A percentile compares a stretch with the other conserved stretches of the same genome.
Evolutionary conservation across 1,140 invertebrate genomes (phyloP).

Genomic region (Goniozus legneri): DNA sequence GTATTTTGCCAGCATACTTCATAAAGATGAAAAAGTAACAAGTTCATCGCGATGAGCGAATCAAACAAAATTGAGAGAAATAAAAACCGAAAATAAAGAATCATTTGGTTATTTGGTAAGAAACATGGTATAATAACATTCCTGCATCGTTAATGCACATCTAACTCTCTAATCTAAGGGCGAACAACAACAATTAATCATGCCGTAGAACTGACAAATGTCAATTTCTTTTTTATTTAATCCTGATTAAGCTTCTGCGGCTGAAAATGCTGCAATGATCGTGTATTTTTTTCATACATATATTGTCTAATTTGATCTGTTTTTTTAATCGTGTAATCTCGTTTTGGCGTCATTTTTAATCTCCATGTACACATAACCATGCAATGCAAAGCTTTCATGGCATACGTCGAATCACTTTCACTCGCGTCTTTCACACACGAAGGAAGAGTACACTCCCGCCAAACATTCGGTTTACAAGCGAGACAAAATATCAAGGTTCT

Average conservation of each 20-base stretch:
- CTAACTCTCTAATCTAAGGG: conserved; percentile 52
- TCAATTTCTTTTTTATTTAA: too few species aligned
- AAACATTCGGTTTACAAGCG: too few species aligned
- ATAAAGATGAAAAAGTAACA: conserved; percentile 10
- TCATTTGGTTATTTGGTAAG: conserved; percentile 34
- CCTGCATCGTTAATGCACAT: conserved; percentile 53
- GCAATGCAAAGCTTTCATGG: conserved; percentile 54
- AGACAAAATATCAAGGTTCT: too few species aligned
- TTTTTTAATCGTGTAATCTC: too few species aligned
- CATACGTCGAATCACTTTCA: conserved; percentile 45
- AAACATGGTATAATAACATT: conserved; percentile 51
- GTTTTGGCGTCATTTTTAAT: too few species aligned
- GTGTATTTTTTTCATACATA: too few species aligned
- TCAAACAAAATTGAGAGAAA: conserved; percentile 10
- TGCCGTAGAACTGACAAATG: conserved; percentile 50
- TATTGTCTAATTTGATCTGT: too few species aligned
- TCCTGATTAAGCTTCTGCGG: too few species aligned
- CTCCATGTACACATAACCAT: conserved; percentile 53
- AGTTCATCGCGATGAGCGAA: conserved; percentile 13
- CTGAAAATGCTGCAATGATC: too few species aligned
- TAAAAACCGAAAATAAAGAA: conserved; percentile 27
- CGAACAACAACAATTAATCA: conserved; percentile 54
- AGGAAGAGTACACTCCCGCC: conserved; percentile 32
- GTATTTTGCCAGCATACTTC: not conserved
- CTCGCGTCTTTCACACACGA: conserved; percentile 39